phyloP scores from a whole-genome alignment of 2,113 vertebrate genomes.

The Aldabrachelys gigantea region DNA sequence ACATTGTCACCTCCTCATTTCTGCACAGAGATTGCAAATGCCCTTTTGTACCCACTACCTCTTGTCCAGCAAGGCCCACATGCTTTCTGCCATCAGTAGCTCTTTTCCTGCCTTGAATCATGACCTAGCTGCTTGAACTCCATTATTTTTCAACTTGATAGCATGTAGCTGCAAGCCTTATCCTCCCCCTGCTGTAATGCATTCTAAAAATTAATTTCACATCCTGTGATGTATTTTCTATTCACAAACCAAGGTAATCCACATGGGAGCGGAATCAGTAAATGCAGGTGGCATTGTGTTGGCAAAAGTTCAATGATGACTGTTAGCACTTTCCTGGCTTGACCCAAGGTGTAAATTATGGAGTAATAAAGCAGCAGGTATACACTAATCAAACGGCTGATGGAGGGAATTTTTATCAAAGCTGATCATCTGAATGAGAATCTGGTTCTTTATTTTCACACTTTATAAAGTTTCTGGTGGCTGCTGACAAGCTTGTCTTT shows the following conservation, averaged over 20 bases:
- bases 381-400: background rate
- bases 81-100: background rate
- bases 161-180: background rate
- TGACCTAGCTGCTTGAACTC: accelerated
- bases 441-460: background rate
- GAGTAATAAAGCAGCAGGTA: background rate
- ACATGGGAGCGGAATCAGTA: background rate
- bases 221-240: background rate
- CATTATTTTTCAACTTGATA: background rate
- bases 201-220: background rate
- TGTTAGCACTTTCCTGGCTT: background rate
- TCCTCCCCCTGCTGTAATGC: background rate
- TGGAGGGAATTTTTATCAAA: background rate
- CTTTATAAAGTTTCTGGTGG: too few species aligned
- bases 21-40: background rate
- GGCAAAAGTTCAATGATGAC: background rate
- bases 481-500: background rate
- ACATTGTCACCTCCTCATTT: background rate
- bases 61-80: background rate
- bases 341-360: background rate
- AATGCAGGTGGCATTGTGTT: background rate
- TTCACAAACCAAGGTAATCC: background rate
- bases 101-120: background rate
- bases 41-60: too few species aligned
- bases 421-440: background rate